These are phyloP conservation scores for Cerastoderma edule DNA, from an alignment of 2,888 invertebrate species.

Conservation along the genomic window DNA sequence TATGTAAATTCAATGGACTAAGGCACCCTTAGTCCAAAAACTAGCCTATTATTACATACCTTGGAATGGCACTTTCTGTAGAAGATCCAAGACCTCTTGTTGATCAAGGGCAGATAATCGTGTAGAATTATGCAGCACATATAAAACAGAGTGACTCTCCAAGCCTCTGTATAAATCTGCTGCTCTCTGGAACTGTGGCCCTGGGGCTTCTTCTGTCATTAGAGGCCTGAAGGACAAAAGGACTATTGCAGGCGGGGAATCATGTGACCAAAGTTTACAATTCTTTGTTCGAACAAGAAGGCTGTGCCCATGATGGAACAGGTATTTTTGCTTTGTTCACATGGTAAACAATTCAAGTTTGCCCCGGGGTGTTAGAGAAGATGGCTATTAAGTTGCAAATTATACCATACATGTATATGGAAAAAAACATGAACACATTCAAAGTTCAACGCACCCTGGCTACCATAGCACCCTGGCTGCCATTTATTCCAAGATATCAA, in stretches of 20 bases:
- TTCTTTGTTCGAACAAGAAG: background rate
- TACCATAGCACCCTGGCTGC: too few species aligned
- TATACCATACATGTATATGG: too few species aligned
- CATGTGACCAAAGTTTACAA: background rate
- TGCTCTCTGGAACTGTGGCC: conserved; percentile 64
- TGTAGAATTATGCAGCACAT: conserved; percentile 78
- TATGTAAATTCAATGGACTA: too few species aligned
- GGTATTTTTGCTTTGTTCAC: too few species aligned
- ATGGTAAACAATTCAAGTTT: too few species aligned
- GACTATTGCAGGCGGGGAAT: background rate
- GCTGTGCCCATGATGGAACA: background rate
- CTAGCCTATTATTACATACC: conserved; percentile 50
- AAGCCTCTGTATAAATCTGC: conserved; percentile 76
- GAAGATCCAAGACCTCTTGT: conserved; percentile 75
- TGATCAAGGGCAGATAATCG: conserved; percentile 73
- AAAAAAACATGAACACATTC: too few species aligned
- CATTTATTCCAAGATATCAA: too few species aligned
- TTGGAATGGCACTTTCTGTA: conserved; percentile 72
- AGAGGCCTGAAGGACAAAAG: conserved; percentile 49
- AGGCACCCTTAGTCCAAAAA: too few species aligned
- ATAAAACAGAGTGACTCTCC: conserved; percentile 79
- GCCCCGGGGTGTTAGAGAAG: too few species aligned
- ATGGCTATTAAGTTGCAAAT: too few species aligned
- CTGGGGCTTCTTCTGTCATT: conserved; percentile 40
- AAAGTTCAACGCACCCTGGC: too few species aligned